Evolutionary conservation across 2,888 invertebrate species (phyloP), one percentile per base, ranked within the genome.

Genomic region (Drosophila mulleri): DNA sequence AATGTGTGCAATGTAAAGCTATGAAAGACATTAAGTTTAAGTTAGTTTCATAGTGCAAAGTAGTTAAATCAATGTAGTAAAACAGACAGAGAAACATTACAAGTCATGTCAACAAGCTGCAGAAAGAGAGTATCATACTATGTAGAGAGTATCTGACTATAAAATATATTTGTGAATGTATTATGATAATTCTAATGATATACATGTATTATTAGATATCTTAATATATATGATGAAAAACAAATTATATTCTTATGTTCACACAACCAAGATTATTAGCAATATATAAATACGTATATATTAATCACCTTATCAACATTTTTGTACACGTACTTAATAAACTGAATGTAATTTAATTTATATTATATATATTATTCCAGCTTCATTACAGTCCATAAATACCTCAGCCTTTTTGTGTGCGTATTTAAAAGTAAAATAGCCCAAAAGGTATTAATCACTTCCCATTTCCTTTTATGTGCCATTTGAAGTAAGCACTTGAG

Each of bases 401-500:
- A 4, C 18, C 18, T 32, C 16, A 11, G 2, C 32, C 18, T 7
- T n/a, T 29, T n/a, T 29, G 5, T 29, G 18, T 12, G 18, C 11
- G n/a, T 32, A 42, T 37, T 42, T 42, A 20, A 56, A 52, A 50
- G 45, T 53, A 54, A 54, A 42, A 37, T 42, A 23, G 26, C 18
- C 57, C 57, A 56, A 48, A 75, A 75, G 53, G 39, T 52, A 56
- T 35, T 29, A 67, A 62, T 58, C 48, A 45, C 58, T 59, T 56
- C 35, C 11, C 29, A 48, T 65, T 61, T 61, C 48, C 53, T 62
- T 63, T 58, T 59, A 54, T 54, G 41, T 53, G 37, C 52, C 37
- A 53, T 52, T 52, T 16, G 18, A 35, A 18, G 50, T n/a, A 39
- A 53, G 39, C 53, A 39, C 64, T 79, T 68, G 67, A 54, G 39